phyloP scores from a whole-genome alignment of 2,888 invertebrate genomes.

The Leucania comma region DNA sequence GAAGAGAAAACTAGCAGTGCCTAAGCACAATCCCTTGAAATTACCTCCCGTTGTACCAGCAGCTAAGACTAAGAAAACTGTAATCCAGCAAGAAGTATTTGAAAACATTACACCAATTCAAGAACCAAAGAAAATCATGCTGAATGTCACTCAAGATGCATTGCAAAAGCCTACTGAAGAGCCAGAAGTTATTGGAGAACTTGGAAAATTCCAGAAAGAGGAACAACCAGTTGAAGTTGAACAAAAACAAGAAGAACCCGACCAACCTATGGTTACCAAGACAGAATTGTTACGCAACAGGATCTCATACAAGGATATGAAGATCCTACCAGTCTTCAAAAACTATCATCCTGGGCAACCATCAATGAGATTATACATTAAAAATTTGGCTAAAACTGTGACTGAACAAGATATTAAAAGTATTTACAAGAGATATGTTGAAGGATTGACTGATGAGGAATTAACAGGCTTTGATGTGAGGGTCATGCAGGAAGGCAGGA shows the following conservation, averaged over 20 bases:
- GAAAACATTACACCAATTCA: conserved; percentile 77
- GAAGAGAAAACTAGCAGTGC: conserved; percentile 80
- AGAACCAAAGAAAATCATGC: conserved; percentile 85
- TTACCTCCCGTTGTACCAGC: conserved; percentile 71
- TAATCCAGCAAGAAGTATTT: conserved; percentile 82
- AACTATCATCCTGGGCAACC: conserved; percentile 96
- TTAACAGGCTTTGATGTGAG: conserved; percentile 92
- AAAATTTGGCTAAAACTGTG: conserved; percentile 96
- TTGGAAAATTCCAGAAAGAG: conserved; percentile 85
- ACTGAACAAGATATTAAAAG: conserved; percentile 93
- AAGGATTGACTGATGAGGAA: conserved; percentile 81
- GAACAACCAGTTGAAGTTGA: conserved; percentile 69
- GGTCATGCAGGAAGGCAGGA: conserved; percentile 98
- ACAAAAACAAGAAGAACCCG: conserved; percentile 68
- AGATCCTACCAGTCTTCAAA: conserved; percentile 94
- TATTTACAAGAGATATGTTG: conserved; percentile 93
- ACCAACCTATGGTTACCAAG: conserved; percentile 89
- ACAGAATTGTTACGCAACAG: conserved; percentile 93
- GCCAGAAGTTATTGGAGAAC: conserved; percentile 82
- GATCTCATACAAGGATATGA: conserved; percentile 93
- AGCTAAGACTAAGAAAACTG: conserved; percentile 76
- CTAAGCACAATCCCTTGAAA: conserved; percentile 73
- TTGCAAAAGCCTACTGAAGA: conserved; percentile 77
- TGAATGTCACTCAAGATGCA: conserved; percentile 83
- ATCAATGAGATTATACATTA: conserved; percentile 96